Base-by-base conservation (phyloP, 2,888 invertebrate species). In the Hyposoter dolosus region DNA sequence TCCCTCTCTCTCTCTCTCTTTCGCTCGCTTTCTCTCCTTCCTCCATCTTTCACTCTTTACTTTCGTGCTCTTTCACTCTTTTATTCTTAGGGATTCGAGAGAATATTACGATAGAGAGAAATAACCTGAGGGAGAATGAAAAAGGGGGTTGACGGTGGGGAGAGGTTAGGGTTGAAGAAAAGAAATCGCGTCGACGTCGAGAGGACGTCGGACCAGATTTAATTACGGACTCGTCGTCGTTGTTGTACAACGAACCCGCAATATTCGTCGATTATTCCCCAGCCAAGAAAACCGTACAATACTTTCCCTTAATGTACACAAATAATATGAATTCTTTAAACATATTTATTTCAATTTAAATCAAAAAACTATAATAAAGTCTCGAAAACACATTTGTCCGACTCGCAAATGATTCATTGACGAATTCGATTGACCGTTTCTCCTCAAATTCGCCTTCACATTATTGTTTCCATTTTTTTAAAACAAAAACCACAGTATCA, bases 201-300 rank as follows among this genome's bases (percentile, higher is more conserved):
- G 68, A 60, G 50, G 35, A 53, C 35, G 60, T 45, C 78, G 65
- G 68, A 47, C 66, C 66, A 78, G 75, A 84, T 80, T 79, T 84
- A 80, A 84, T 84, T 84, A 76, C 74, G 43, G 69, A 76, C 69
- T 84, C 69, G 43, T 74, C 66, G 43, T 74, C 53, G 43, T 60
- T 50, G 23, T 56, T 56, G 69, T 69, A 69, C 76, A 71, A 76
- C 69, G 40, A 19, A 65, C 50, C 50, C 53, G 76, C 76, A 65
- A 84, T 84, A 84, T 82, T 71, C 76, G 60, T 63, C 76, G 84
- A 84, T 81, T 81, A 81, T 81, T 76, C 50, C n/a, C 65, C 19
- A 53, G 66, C 56, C 47, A 53, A 3, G 63, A 23, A 69, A 63
- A 72, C 60, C 71, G 3, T 43, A 17, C 43, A 63, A 10, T 56